Conservation (phyloP, 2,113 vertebrate species). For the Vombatus ursinus region DNA sequence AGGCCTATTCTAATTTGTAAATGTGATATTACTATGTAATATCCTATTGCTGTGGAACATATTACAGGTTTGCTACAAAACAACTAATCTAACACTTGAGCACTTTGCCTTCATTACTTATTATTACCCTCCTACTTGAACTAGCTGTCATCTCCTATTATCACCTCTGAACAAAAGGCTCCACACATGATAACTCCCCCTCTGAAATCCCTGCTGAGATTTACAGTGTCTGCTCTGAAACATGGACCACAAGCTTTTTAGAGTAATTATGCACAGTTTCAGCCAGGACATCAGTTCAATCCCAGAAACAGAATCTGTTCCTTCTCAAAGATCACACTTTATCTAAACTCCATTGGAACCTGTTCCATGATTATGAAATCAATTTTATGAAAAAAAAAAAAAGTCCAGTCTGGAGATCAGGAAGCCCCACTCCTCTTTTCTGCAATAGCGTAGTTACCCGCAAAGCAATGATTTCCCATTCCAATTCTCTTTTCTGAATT, state of each 20-base stretch:
- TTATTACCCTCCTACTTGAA: neutral
- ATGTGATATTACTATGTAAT: neutral
- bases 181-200: neutral
- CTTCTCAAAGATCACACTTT: slow-evolving; percentile 29
- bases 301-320: slow-evolving; percentile 8
- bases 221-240: neutral
- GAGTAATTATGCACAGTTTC: neutral
- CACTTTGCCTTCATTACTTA: slow-evolving; percentile 23
- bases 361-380: neutral
- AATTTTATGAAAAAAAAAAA: neutral
- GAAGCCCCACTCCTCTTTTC: neutral
- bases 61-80: neutral
- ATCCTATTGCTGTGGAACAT: neutral
- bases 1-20: slow-evolving; percentile 3
- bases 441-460: neutral
- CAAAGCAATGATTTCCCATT: neutral
- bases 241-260: rapidly evolving
- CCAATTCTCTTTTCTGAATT: neutral
- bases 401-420: neutral
- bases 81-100: neutral
- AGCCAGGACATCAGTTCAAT: slow-evolving; percentile 8
- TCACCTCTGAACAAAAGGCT: slow-evolving; percentile 27
- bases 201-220: neutral
- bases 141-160: neutral
- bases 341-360: neutral